Evolutionary conservation across 2,797 vertebrate genomes (phyloP).

Genomic region (Thaleichthys pacificus): DNA sequence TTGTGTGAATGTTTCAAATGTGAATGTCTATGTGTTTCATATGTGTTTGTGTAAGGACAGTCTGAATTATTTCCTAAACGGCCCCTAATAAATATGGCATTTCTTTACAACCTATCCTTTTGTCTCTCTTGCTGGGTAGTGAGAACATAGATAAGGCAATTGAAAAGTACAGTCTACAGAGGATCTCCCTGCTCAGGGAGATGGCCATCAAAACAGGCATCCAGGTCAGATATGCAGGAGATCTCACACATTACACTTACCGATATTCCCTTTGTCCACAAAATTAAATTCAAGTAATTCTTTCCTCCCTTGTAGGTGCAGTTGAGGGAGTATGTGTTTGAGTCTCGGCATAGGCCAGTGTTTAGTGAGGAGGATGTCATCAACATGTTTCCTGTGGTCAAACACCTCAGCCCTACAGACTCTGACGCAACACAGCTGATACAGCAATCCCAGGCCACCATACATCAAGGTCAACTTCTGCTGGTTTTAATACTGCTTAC

Average conservation of each 20-base stretch:
- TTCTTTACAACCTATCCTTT: too few relatives aligned
- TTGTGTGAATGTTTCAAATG: too few relatives aligned
- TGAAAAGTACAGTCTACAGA: constrained; percentile 90
- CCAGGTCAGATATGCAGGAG: constrained; percentile 75
- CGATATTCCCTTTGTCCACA: too few relatives aligned
- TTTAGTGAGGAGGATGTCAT: constrained; percentile 98
- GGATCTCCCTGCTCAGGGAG: constrained; percentile 91
- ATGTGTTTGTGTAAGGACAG: too few relatives aligned
- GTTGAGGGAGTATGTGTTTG: constrained; percentile 88
- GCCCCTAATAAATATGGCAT: too few relatives aligned
- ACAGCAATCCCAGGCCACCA: too few relatives aligned
- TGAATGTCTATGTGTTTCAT: too few relatives aligned
- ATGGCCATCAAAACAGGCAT: constrained; percentile 95
- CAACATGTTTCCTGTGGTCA: constrained; percentile 98
- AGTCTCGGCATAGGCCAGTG: constrained; percentile 94
- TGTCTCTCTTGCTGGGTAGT: constrained; percentile 60
- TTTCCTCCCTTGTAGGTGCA: too few relatives aligned
- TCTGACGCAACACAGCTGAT: constrained; percentile 78
- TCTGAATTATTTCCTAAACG: neutral
- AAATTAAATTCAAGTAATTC: too few relatives aligned
- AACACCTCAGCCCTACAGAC: constrained; percentile 98
- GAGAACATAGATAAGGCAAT: constrained; percentile 93
- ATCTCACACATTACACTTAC: too few relatives aligned
- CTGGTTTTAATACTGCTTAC: too few relatives aligned
- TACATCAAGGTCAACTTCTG: too few relatives aligned